phyloP scores from a whole-genome alignment of 2,797 vertebrate species.

The Rhabdomys pumilio region DNA sequence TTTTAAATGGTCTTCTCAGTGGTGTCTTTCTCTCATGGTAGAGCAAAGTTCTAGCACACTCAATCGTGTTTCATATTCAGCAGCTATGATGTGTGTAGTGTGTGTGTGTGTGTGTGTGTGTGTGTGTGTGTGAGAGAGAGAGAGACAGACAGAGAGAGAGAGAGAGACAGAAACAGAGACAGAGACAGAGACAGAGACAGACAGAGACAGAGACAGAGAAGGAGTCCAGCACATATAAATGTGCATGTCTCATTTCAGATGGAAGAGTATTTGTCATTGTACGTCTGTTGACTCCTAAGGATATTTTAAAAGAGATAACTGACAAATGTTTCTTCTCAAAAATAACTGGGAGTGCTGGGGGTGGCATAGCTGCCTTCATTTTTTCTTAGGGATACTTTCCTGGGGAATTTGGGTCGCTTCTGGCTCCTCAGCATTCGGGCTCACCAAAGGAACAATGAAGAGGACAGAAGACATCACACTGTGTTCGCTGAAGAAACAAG shows the following conservation, averaged over 20 bases:
- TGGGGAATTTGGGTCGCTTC: neutral
- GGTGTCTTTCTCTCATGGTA: neutral
- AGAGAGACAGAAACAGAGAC: too few species aligned
- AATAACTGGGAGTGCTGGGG: neutral
- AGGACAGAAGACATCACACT: neutral
- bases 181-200: neutral
- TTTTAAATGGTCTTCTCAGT: neutral
- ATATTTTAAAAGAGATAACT: constrained; percentile 48
- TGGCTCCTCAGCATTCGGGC: neutral
- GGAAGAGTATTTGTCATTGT: constrained; percentile 14
- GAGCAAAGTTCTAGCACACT: neutral
- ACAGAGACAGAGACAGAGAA: neutral
- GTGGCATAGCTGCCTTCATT: neutral
- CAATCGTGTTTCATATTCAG: neutral
- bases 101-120: accelerated
- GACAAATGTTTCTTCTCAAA: neutral
- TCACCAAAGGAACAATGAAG: neutral
- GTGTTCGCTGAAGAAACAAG: neutral
- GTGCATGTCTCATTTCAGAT: constrained; percentile 33
- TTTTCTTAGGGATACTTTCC: neutral
- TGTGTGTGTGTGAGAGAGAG: neutral
- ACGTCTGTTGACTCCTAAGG: constrained; percentile 6
- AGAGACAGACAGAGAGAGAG: neutral
- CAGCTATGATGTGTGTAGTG: neutral
- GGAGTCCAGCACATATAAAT: neutral